Evolutionary conservation across 2,888 invertebrate species (phyloP), one percentile per base, ranked within the genome.

Genomic region (Phragmatobia fuliginosa): DNA sequence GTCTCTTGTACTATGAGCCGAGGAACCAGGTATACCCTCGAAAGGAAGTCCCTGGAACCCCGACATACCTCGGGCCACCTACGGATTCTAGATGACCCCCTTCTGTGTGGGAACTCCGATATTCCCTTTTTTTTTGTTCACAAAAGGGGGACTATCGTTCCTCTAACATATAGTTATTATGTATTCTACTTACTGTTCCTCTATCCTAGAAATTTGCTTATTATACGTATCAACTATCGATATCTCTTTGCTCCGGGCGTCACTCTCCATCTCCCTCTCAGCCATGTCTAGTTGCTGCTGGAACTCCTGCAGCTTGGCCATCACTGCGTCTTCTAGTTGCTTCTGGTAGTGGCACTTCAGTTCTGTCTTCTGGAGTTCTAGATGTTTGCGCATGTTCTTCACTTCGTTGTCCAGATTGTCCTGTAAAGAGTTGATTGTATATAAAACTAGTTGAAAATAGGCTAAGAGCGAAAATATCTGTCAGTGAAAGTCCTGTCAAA

Each of bases 291-390:
- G 90, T 87, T 98, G 97, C 1, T 91, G 91, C 87, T 94, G 94
- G 84, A 98, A 98, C 90, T 98, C 98, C 80, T 96, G 96, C 71
- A 98, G 92, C 86, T 98, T 98, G 68, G 96, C 96, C 70, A 97
- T 93, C 28, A 98, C 98, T 0, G 98, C 97, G 64, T 96, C 96
- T 82, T 98, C 98, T 18, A 98, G 94, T 91, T 98, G 98, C 77
- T 97, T 96, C 90, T 98, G 98, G 85, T 98, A 98, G 86, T 97
- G 97, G 52, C 96, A 95, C 80, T 97, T 96, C 25, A 98, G 90
- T 73, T 97, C 97, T 18, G 94, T 90, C 85, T 97, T 97, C 77
- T 96, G 97, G 1, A 96, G 90, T 70, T 97, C 97, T 62, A 96
- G 86, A 62, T 96, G 95, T 52, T 95, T 95, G 60, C 93, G 94